Percentiles rank a stretch among this genome's conserved stretches.
These are phyloP conservation scores for Dynastes tityus DNA, from an alignment of 2,888 invertebrate species.

Conservation along the genomic window DNA sequence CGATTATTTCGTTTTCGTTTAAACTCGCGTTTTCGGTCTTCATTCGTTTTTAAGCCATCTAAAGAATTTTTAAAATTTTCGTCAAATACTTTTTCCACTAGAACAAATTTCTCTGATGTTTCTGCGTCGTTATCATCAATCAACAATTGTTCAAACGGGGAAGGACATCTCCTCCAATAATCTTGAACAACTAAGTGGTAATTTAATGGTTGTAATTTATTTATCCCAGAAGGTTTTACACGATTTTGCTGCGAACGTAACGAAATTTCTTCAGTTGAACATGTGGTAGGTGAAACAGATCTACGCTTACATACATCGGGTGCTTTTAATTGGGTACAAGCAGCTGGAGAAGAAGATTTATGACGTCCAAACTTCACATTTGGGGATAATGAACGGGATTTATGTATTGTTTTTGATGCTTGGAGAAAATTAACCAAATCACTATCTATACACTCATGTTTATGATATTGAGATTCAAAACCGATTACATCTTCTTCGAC, in stretches of 20 bases:
- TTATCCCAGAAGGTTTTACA: slow-evolving; percentile 12
- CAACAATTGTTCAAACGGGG: slow-evolving; percentile 69
- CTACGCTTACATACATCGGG: neutral
- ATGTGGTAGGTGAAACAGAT: slow-evolving; percentile 37
- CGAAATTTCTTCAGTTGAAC: neutral
- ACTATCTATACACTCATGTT: too few species aligned
- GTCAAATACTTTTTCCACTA: slow-evolving; percentile 55
- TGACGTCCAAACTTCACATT: neutral
- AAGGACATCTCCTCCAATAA: slow-evolving; percentile 71
- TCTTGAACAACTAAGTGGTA: slow-evolving; percentile 71
- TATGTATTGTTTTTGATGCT: slow-evolving; percentile 40
- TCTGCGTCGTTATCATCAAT: slow-evolving; percentile 50
- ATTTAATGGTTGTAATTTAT: slow-evolving; percentile 62
- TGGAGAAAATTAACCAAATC: neutral
- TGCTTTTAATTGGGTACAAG: neutral
- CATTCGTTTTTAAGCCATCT: slow-evolving; percentile 73
- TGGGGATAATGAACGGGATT: neutral
- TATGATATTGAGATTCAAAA: neutral
- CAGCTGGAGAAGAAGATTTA: slow-evolving; percentile 1
- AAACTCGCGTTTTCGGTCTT: slow-evolving; percentile 54
- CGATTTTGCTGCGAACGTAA: slow-evolving; percentile 2
- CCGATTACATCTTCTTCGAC: slow-evolving; percentile 64
- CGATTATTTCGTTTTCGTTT: slow-evolving; percentile 31
- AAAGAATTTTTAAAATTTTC: slow-evolving; percentile 74
- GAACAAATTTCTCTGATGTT: slow-evolving; percentile 21